Percentiles rank a stretch among this genome's conserved stretches.
Evolutionary conservation across 2,888 invertebrate species (phyloP).

Genomic region (Spatulosminthurus flaviceps): DNA sequence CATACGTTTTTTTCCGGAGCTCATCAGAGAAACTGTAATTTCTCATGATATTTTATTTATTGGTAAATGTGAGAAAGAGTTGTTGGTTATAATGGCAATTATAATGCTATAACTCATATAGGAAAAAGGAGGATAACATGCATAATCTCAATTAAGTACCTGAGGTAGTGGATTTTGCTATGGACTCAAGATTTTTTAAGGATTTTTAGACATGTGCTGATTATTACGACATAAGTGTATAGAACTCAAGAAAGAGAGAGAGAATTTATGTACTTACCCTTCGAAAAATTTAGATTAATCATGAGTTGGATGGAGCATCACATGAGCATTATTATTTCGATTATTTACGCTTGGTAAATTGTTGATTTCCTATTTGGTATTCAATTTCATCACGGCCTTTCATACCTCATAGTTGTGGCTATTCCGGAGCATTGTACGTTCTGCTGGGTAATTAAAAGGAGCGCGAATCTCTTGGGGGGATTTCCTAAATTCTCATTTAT

Average conservation of each 20-base stretch:
- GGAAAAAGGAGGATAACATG: too few relatives aligned
- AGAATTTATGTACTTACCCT: slow-evolving; percentile 8
- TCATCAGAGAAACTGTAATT: not conserved
- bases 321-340: slow-evolving; percentile 37
- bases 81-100: not conserved
- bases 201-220: not conserved
- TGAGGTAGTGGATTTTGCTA: too few relatives aligned
- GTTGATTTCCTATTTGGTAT: slow-evolving; percentile 43
- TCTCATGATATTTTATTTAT: too few relatives aligned
- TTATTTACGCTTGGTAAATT: slow-evolving; percentile 46
- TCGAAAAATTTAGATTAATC: slow-evolving; percentile 29
- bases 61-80: slow-evolving; percentile 4
- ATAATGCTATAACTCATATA: not conserved
- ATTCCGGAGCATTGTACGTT: slow-evolving; percentile 41
- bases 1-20: too few relatives aligned
- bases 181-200: too few relatives aligned
- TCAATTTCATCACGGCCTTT: slow-evolving; percentile 10
- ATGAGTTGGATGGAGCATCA: slow-evolving; percentile 24
- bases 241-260: not conserved
- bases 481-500: not conserved
- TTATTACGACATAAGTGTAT: not conserved
- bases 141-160: too few relatives aligned
- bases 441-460: slow-evolving; percentile 44
- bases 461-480: slow-evolving; percentile 16
- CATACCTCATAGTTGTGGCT: not conserved